Evolutionary conservation across 2,797 vertebrate species (phyloP), one percentile per base, ranked within the genome.

Genomic region (Artibeus lituratus): DNA sequence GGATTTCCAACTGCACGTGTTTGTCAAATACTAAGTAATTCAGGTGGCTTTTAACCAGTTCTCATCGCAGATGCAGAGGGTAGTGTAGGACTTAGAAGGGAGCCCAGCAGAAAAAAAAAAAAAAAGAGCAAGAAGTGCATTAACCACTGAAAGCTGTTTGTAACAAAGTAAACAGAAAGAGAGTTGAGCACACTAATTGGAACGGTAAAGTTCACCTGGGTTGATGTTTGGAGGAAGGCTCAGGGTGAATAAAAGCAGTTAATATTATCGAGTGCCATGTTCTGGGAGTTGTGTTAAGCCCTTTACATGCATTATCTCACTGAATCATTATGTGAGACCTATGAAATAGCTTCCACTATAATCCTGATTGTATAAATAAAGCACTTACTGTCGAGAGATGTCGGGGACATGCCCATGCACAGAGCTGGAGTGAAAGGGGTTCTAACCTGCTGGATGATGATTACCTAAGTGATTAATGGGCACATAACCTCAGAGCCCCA

Each of bases 11-110:
- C 39, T 94, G 24, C 81, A 84, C 69, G 49, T 94, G 76, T 93
- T 94, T 97, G 80, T 93, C 72, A 95, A 95, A 95, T 93, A 89
- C 35, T 96, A 94, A 97, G 96, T 97, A 96, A 95, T 97, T 97
- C 76, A 92, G 29, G 51, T 69, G 84, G 32, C 14, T 93, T 91
- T 91, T 80, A 93, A 94, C 47, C 44, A 73, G 89, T 73, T 93
- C 47, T 96, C 51, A 72, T 32, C 86, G 47, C 15, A 88, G 90
- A 70, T 85, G 73, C 21, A 42, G 26, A 29, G 19, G 65, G 39
- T 90, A 21, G 57, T 51, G 39, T 26, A 85, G 42, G 62, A 73
- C 18, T 72, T 49, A 53, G 76, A 67, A 65, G 29, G 65, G 51
- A 72, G 18, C 32, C 42, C 16, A 76, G 16, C 12, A 84, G 57